A percentile compares a stretch with the other conserved stretches of the same genome.
These are phyloP conservation scores for Hyles lineata DNA, from an alignment of 2,888 invertebrate genomes.

Conservation along the genomic window DNA sequence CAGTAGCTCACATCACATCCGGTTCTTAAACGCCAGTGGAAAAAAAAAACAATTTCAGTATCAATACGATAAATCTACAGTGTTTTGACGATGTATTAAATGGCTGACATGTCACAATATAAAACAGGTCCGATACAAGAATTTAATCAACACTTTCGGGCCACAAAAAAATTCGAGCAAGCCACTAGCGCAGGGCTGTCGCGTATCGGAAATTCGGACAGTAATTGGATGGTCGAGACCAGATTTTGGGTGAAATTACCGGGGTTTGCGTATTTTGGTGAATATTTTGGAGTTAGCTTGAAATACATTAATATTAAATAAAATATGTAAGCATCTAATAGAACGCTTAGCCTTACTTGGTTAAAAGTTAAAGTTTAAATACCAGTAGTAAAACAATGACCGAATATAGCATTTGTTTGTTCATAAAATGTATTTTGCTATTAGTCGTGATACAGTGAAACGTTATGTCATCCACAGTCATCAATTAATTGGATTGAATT, in stretches of 20 bases:
- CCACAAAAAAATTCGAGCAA: conserved; percentile 46
- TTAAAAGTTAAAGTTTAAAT: no score
- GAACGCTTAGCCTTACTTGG: no score
- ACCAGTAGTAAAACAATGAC: no score
- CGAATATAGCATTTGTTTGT: no score
- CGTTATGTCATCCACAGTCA: no score
- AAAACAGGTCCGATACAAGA: conserved; percentile 53
- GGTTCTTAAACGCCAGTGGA: conserved; percentile 9
- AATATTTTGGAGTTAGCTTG: no score
- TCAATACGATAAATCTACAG: conserved; percentile 41
- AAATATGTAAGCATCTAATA: no score
- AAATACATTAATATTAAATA: no score
- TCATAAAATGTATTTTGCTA: no score
- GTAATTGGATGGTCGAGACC: neutral
- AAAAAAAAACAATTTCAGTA: conserved; percentile 12
- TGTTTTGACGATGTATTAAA: conserved; percentile 51
- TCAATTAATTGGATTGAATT: no score
- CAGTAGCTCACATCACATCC: conserved; percentile 18
- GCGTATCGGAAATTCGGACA: conserved; percentile 28
- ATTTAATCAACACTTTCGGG: conserved; percentile 59
- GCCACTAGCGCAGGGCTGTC: conserved; percentile 48
- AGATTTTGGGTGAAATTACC: neutral
- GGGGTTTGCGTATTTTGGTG: no score
- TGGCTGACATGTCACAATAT: conserved; percentile 46
- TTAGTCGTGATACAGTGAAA: no score